Percentiles rank a stretch among this genome's conserved stretches.
phyloP scores from a whole-genome alignment of 2,888 invertebrate genomes.

The Chymomyza amoena region DNA sequence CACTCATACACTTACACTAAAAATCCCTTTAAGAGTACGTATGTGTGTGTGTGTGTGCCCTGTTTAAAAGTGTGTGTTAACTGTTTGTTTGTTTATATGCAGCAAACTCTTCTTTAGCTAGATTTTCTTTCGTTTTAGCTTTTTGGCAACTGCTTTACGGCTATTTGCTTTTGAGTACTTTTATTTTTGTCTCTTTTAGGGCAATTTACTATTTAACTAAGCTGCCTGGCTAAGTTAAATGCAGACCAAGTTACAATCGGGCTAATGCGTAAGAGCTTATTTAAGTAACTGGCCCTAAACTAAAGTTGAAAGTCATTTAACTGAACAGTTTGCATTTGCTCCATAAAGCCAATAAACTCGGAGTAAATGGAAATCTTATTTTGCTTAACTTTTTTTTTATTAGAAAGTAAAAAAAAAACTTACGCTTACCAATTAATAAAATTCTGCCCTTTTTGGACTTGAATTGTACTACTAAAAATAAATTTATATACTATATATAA shows the following conservation, averaged over 20 bases:
- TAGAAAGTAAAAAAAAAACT: too few relatives aligned
- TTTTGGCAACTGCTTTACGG: conserved; percentile 40
- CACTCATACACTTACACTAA: not conserved
- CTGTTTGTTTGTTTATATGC: not conserved
- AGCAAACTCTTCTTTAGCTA: not conserved
- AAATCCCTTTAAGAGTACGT: not conserved
- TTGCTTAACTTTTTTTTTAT: too few relatives aligned
- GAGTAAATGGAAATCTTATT: too few relatives aligned
- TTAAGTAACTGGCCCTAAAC: not conserved
- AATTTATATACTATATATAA: not conserved
- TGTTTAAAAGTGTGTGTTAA: too few relatives aligned
- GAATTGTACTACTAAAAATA: not conserved
- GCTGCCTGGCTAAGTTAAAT: conserved; percentile 46
- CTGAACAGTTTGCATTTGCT: too few relatives aligned
- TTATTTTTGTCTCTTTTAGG: not conserved
- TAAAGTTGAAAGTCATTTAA: not conserved
- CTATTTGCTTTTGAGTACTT: not conserved
- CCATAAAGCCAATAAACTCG: too few relatives aligned
- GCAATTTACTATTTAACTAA: conserved; percentile 63
- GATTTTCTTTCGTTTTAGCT: conserved; percentile 38
- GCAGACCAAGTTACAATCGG: not conserved
- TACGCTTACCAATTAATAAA: too few relatives aligned
- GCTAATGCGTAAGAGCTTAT: not conserved
- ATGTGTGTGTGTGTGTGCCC: not conserved
- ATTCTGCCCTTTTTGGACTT: too few relatives aligned